Conservation (phyloP, 2,797 vertebrate genomes). For the Sebastes cheni region DNA sequence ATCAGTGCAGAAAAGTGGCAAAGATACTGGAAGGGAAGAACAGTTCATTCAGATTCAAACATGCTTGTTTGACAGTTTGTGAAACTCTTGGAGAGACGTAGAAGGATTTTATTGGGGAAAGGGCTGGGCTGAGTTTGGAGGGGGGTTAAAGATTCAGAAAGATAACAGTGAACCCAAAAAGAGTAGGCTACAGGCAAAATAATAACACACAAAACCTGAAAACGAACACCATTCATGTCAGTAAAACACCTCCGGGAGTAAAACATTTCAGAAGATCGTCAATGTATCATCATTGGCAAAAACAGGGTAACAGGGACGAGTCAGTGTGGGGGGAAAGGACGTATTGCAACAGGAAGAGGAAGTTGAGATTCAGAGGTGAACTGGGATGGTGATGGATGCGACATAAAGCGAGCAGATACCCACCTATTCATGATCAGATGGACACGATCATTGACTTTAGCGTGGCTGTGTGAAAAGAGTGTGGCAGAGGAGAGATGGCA, state of each 20-base stretch:
- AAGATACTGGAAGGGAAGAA: slow-evolving; percentile 32
- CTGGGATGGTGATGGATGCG: slow-evolving; percentile 61
- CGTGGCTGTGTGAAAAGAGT: slow-evolving; percentile 88
- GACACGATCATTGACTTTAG: slow-evolving; percentile 98
- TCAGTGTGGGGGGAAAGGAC: background rate
- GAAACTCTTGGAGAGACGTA: slow-evolving; percentile 10
- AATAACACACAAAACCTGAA: slow-evolving; percentile 18
- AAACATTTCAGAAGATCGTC: slow-evolving; percentile 15
- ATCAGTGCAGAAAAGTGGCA: slow-evolving; percentile 39
- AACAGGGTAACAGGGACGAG: background rate
- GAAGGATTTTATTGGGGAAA: background rate
- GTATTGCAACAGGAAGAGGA: slow-evolving; percentile 24
- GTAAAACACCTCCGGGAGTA: background rate
- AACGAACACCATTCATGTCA: slow-evolving; percentile 19
- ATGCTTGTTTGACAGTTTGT: slow-evolving; percentile 51
- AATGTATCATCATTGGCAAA: slow-evolving; percentile 5
- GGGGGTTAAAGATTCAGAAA: background rate
- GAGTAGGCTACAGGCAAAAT: slow-evolving; percentile 69
- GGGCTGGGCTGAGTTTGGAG: background rate
- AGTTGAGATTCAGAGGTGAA: slow-evolving; percentile 26
- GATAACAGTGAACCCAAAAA: background rate
- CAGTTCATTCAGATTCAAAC: slow-evolving; percentile 35
- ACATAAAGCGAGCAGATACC: slow-evolving; percentile 86
- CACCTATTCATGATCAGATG: slow-evolving; percentile 99
- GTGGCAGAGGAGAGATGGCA: slow-evolving; percentile 77